Base-by-base conservation (phyloP, 1,140 invertebrate species). In the Steinernema feltiae region DNA sequence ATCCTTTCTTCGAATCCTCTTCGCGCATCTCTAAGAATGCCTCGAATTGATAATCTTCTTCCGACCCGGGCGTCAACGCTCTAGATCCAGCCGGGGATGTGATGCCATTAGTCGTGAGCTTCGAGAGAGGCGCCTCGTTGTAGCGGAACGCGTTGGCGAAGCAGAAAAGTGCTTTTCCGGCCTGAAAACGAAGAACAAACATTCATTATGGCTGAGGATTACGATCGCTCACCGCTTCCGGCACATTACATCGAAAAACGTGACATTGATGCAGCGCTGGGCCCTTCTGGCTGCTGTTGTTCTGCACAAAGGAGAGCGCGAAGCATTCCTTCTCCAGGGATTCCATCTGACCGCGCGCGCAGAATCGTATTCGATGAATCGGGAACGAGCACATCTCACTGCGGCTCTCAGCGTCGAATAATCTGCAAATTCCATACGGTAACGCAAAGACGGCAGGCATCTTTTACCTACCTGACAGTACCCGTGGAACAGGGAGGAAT, bases 271-370 rank as follows among this genome's bases (percentile, higher is more conserved):
- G 96, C 69, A 97, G 92, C 41, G 92, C 91, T 7, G 92, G 91
- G 86, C 95, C 93, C 81, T 91, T 90, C 21, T 73, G 31, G 18
- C 73, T 75, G 21, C 91, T 92, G 82, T 95, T 92, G 24, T 90
- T 90, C 85, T 97, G 94, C 31, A 93, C 93, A 91, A 93, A 97
- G 0, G 95, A 98, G 87, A 98, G 97, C 35, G 95, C 95, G 89
- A 98, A 98, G 88, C 96, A 98, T 15, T 92, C 90, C 1, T 92
- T 91, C 82, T 96, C 94, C 1, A 89, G 87, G 24, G 92, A 92
- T 73, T 91, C 91, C n/a, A 89, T 90, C n/a, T 92, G 90, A 1
- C 96, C 96, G 53, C 94, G 90, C 12, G 94, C 93, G 88, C 96
- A 98, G 88, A 97, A 96, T 72, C 97, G 89, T 79, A 98, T 98